Conservation (phyloP, 2,888 invertebrate genomes). For the Fragum sueziense region DNA sequence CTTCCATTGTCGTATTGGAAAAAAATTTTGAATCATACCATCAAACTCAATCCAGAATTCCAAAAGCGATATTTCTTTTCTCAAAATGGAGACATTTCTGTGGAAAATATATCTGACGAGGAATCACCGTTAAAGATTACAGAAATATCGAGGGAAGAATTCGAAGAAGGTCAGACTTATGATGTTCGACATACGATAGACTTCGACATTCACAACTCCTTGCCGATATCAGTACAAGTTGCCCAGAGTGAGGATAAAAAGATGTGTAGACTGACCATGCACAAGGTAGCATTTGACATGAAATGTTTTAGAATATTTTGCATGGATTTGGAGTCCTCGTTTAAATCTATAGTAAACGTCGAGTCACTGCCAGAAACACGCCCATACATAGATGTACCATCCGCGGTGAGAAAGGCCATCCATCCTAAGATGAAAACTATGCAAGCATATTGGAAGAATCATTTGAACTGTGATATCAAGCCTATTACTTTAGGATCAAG, state of each 20-base stretch:
- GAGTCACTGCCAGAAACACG: conserved; percentile 26
- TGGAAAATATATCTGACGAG: neutral
- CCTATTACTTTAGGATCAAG: conserved; percentile 29
- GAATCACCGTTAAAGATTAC: conserved; percentile 30
- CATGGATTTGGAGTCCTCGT: conserved; percentile 39
- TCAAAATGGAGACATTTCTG: neutral
- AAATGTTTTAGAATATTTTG: conserved; percentile 35
- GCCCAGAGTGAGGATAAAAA: conserved; percentile 26
- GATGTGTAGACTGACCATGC: conserved; percentile 31
- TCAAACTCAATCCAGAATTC: conserved; percentile 46
- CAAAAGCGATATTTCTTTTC: conserved; percentile 30
- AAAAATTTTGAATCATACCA: conserved; percentile 37
- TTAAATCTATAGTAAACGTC: conserved; percentile 27
- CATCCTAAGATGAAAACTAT: conserved; percentile 32
- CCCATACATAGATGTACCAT: conserved; percentile 26
- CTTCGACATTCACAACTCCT: conserved; percentile 36
- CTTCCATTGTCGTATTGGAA: conserved; percentile 44
- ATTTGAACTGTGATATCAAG: conserved; percentile 29
- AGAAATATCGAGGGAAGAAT: conserved; percentile 31
- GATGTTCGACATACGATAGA: conserved; percentile 27
- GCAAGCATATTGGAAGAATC: conserved; percentile 31
- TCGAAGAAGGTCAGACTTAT: conserved; percentile 7
- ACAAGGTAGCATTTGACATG: conserved; percentile 37
- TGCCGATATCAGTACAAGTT: conserved; percentile 43
- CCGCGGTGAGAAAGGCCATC: conserved; percentile 20